Conservation (phyloP, 2,888 invertebrate species). For the Caenorhabditis sp. region DNA sequence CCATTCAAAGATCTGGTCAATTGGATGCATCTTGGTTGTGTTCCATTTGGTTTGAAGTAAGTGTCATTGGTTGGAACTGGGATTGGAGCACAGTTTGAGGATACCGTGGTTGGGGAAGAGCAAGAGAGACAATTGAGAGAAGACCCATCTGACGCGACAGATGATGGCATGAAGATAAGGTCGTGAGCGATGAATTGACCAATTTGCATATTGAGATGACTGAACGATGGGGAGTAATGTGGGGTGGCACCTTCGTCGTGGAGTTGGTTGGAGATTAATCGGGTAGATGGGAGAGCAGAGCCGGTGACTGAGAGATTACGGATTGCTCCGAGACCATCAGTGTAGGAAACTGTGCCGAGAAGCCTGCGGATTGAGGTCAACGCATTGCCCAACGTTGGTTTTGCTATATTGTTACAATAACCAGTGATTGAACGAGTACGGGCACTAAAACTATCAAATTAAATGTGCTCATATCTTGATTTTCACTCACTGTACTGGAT, state of each 20-base stretch:
- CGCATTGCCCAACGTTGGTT: slow-evolving; percentile 83
- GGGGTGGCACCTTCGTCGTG: slow-evolving; percentile 29
- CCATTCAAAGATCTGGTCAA: slow-evolving; percentile 92
- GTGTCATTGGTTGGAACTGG: slow-evolving; percentile 75
- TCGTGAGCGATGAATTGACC: slow-evolving; percentile 94
- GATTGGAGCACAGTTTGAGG: slow-evolving; percentile 88
- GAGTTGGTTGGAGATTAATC: slow-evolving; percentile 44
- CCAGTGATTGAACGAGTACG: slow-evolving; percentile 76
- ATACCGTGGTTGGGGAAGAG: slow-evolving; percentile 85
- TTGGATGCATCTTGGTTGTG: slow-evolving; percentile 79
- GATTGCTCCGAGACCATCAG: slow-evolving; percentile 44
- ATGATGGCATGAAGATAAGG: slow-evolving; percentile 87
- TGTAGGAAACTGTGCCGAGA: slow-evolving; percentile 81
- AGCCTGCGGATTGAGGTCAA: slow-evolving; percentile 85
- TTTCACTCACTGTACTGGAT: slow-evolving; percentile 17
- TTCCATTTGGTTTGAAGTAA: slow-evolving; percentile 34
- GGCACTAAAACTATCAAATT: too few species aligned
- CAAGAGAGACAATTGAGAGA: slow-evolving; percentile 76
- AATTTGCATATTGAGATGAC: slow-evolving; percentile 81
- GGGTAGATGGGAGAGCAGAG: slow-evolving; percentile 38
- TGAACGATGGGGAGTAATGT: slow-evolving; percentile 22
- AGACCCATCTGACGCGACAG: slow-evolving; percentile 48
- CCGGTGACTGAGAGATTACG: slow-evolving; percentile 34
- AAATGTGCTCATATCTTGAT: too few species aligned
- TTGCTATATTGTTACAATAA: slow-evolving; percentile 83